Evolutionary conservation across 2,797 vertebrate species (phyloP), one percentile per base, ranked within the genome.

Genomic region (Nannoperca obscura): DNA sequence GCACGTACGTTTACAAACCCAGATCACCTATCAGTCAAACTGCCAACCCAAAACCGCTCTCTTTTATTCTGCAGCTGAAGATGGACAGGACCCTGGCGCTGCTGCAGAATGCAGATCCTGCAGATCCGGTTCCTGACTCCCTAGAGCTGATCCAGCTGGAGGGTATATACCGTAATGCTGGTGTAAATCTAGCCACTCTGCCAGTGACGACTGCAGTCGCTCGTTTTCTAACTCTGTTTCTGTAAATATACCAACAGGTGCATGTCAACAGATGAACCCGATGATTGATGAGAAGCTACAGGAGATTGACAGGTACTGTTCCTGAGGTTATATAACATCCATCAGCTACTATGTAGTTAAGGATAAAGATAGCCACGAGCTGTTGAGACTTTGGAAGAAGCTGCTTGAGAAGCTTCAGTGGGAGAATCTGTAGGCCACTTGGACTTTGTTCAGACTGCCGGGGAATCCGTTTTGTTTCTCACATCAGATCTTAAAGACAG

Each of bases 241-340:
- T 77, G 44, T 52, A 20, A 47, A 50, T 55, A 0, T 47, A 75
- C 90, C 19, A 93, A 87, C 92, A 93, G 98, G 94, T 91, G 90
- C 95, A 20, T 99, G 98, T 87, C 96, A 97, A 72, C 97, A 98
- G 90, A 99, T 99, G 98, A 96, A 98, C 64, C 98, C 98, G 3
- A 94, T 99, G 96, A 99, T 99, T 89, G 98, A 99, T 86, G 98
- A 99, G 87, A 96, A 96, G 76, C 95, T 99, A 2, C 93, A 99
- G 83, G 97, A 98, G 86, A 98, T 99, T 88, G 98, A 99, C 93
- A 97, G 97, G 98, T 99, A 89, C 19, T 2, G 42, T 71, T 3
- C 13, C 38, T 40, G 38, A 40, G 38, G 13, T 40, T 40, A 40
- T 40, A 11, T 40, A 5, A 40, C 38, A 40, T 40, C 38, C 11